Evolutionary conservation across 2,113 vertebrate genomes (phyloP), one percentile per base, ranked within the genome.

Genomic region (Pangasianodon hypophthalmus): DNA sequence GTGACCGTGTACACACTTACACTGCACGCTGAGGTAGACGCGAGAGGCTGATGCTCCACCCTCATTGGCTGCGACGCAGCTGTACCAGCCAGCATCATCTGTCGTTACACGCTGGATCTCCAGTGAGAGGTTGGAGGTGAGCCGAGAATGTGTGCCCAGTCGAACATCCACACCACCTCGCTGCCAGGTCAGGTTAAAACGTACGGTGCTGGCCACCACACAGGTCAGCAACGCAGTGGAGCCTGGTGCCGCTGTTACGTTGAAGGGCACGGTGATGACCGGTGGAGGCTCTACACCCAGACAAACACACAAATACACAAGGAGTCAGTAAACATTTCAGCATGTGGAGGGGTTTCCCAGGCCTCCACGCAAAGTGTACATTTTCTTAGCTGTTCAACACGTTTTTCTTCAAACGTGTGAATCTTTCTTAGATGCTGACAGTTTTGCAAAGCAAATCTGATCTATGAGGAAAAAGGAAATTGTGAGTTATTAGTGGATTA

Each of bases 141-240:
- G 0, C 0, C 92, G 95, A 0, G 95, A 90, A 16, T 94, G 92
- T 2, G 95, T 95, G 62, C 97, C 96, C 81, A 92, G 71, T 1
- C 94, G 94, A 54, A 94, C 91, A 0, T 99, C 97, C 0, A 91
- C 92, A 29, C 94, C 95, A 0, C 94, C 96, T 54, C 95, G 96
- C 88, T 96, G 95, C 98, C 98, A 99, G 46, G 97, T 98, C 41
- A 99, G 96, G 93, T 99, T 99, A 94, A 97, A 98, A 84, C 0
- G 95, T 62, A 97, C 97, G 0, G 96, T 96, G 90, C 98, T 99
- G 84, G 94, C 60, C 5, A 96, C 95, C 0, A 96, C 90, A 93
- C 98, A 99, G 2, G 96, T 96, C 91, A 99, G 94, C 85, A 98
- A 26, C 0, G 96, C 97, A 14, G 6, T 93, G n/a, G 95, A 94